Conservation (phyloP, 2,797 vertebrate species). For the Xenopus petersii region DNA sequence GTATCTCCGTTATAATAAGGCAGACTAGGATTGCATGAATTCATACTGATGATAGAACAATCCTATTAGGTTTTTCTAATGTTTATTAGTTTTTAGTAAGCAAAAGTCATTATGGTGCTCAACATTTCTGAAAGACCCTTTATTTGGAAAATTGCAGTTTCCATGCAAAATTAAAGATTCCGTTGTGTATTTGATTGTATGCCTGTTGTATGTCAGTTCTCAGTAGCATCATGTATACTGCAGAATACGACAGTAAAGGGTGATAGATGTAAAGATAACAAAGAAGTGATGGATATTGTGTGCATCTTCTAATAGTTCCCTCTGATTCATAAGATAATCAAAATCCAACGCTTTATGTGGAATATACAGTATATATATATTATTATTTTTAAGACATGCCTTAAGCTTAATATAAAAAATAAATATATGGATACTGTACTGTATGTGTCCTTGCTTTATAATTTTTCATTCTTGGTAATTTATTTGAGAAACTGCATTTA, state of each 20-base stretch:
- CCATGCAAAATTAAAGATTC: too few species aligned
- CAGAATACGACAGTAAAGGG: slow-evolving; percentile 14
- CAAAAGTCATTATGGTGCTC: too few species aligned
- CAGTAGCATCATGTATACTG: not conserved
- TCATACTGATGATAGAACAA: too few species aligned
- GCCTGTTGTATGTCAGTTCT: slow-evolving; percentile 8
- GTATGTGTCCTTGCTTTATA: slow-evolving; percentile 19
- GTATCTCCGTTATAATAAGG: too few species aligned
- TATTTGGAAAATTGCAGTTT: too few species aligned
- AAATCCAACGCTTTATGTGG: slow-evolving; percentile 3
- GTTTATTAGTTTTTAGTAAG: too few species aligned
- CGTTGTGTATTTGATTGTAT: not conserved
- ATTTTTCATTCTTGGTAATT: slow-evolving; percentile 1
- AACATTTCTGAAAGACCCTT: too few species aligned
- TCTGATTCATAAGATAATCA: slow-evolving; percentile 27
- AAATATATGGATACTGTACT: slow-evolving; percentile 24
- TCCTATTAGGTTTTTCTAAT: too few species aligned
- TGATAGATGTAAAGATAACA: not conserved
- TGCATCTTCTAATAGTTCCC: slow-evolving; percentile 31
- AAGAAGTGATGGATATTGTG: slow-evolving; percentile 31
- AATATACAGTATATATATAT: slow-evolving; percentile 33
- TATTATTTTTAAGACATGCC: slow-evolving; percentile 34
- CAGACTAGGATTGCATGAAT: too few species aligned
- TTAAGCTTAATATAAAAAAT: slow-evolving; percentile 14
- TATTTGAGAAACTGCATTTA: not conserved